phyloP scores from a whole-genome alignment of 1,140 invertebrate genomes.

The Tetraneura akinire region DNA sequence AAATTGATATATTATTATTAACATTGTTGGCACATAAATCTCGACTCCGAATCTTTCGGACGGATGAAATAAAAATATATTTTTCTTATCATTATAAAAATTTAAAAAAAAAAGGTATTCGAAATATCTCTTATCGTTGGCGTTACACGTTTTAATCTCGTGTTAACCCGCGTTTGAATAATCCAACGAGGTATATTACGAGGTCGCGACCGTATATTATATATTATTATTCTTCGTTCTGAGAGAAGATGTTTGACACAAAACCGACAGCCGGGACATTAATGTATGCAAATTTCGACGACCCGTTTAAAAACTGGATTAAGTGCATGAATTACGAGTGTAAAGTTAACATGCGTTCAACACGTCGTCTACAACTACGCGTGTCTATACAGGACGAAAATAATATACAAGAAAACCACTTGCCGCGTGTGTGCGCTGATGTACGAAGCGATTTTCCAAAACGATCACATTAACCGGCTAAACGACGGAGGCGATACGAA shows the following conservation, averaged over 20 bases:
- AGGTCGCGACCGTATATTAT: not conserved
- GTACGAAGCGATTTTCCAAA: no score
- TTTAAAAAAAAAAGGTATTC: slow-evolving; percentile 23
- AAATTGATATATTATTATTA: no score
- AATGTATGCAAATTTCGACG: slow-evolving; percentile 14
- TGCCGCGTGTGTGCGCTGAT: no score
- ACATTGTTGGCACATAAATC: no score
- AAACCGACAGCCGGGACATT: slow-evolving; percentile 22
- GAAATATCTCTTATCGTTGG: not conserved
- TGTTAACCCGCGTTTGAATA: not conserved
- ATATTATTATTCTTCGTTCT: not conserved
- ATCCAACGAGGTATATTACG: not conserved
- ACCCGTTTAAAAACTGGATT: slow-evolving; percentile 30
- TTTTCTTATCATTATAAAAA: no score
- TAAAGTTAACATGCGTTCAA: not conserved
- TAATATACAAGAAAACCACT: no score
- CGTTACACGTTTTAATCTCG: not conserved
- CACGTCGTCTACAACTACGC: not conserved
- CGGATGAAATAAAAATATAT: no score
- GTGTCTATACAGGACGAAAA: no score
- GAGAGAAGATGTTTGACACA: slow-evolving; percentile 1
- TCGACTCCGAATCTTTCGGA: no score
- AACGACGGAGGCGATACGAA: no score
- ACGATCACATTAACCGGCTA: no score
- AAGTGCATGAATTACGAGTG: slow-evolving; percentile 19